Evolutionary conservation across 2,888 invertebrate species (phyloP), one percentile per base, ranked within the genome.

Genomic region (Drosophila testacea): DNA sequence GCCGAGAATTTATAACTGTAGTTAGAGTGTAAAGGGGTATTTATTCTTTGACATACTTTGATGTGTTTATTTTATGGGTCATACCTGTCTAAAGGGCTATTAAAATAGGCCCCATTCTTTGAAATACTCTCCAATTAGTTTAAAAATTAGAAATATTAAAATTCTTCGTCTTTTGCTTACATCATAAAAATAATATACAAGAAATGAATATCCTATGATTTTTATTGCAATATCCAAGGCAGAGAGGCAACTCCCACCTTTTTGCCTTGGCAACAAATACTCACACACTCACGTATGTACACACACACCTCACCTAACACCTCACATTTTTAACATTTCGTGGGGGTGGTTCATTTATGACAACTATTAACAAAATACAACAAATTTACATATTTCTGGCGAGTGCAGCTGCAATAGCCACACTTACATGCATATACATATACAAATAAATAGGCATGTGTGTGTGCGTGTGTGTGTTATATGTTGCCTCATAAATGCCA

Each of bases 401-500:
- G 70, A 69, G 28, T 87, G 89, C 88, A 85, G 89, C 85, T 89
- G 85, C 87, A 72, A 55, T 60, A 48, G 6, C 16, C 22, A 42
- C 32, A 39, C 27, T 38, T 54, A n/a, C 7, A 48, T 9, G 32
- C 9, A 42, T 9, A 1, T 22, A 32, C 5, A 10, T 16, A 6
- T 34, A 36, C 2, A 4, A n/a, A n/a, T n/a, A n/a, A n/a, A n/a
- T n/a, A n/a, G n/a, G n/a, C n/a, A n/a, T n/a, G 27, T 44, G 38
- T 7, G 27, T 54, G 56, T 51, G 41, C 41, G 38, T 47, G 22
- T 54, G 72, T 67, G 61, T 68, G 64, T 55, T 63, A 59, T 65
- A 48, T 77, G 70, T 84, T 87, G 69, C 74, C 87, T 66, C 84
- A 81, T 76, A 74, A 77, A 80, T 75, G 88, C 76, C 85, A 76